Evolutionary conservation across 2,888 invertebrate species (phyloP).

Genomic region (Nomada ruficornis): DNA sequence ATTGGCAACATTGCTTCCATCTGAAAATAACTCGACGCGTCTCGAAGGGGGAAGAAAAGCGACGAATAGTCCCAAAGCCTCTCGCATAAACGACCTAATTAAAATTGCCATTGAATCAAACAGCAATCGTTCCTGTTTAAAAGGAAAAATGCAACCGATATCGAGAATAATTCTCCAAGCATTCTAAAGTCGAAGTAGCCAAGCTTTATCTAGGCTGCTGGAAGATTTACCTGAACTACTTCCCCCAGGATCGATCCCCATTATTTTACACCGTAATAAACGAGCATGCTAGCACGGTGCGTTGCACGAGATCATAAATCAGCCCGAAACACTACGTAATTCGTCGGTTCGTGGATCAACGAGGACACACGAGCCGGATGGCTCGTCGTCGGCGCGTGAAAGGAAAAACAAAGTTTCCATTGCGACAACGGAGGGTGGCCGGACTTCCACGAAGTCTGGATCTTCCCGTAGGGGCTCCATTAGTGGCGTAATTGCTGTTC

Average conservation of each 20-base stretch:
- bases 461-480: constrained; percentile 77
- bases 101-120: too few species aligned
- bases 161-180: neutral
- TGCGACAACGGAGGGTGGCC: constrained; percentile 17
- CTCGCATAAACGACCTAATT: too few species aligned
- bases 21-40: too few species aligned
- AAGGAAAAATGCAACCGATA: neutral
- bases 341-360: constrained; percentile 53
- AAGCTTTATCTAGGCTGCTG: neutral
- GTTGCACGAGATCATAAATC: constrained; percentile 50
- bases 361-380: constrained; percentile 20
- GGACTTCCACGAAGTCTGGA: constrained; percentile 68
- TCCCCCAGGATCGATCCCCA: constrained; percentile 18
- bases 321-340: constrained; percentile 43
- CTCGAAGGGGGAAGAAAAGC: neutral
- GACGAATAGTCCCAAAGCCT: neutral
- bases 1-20: neutral
- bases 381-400: constrained; percentile 41
- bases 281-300: constrained; percentile 20
- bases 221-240: neutral
- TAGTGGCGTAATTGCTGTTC: constrained; percentile 80
- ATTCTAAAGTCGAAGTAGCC: neutral
- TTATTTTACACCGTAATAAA: constrained; percentile 36
- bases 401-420: constrained; percentile 34
- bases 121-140: too few species aligned